Evolutionary conservation across 2,797 vertebrate species (phyloP).

Genomic region (Psittacula echo): DNA sequence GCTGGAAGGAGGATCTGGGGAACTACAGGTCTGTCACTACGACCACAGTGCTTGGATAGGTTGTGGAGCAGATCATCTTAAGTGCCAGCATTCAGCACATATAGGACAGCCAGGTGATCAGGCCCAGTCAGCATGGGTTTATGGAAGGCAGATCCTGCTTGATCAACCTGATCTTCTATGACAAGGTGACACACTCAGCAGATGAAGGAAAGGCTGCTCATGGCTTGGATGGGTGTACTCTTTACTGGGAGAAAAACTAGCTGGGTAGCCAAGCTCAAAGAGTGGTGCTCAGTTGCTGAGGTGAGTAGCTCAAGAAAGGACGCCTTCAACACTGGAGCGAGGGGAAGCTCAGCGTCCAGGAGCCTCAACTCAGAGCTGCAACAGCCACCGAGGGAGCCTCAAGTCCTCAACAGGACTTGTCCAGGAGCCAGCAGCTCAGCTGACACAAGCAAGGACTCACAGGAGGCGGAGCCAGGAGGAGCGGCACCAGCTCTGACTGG

Average conservation of each 20-base stretch:
- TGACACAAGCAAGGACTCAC: no score
- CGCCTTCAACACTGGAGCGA: no score
- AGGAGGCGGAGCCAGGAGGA: no score
- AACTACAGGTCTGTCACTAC: neutral
- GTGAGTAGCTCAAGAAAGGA: no score
- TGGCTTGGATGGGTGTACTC: neutral
- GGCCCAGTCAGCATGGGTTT: neutral
- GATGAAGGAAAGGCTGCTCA: neutral
- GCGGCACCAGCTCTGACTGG: no score
- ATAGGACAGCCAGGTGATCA: neutral
- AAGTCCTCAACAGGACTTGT: no score
- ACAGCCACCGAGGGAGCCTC: no score
- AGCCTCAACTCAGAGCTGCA: no score
- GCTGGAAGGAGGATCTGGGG: neutral
- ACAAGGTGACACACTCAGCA: neutral
- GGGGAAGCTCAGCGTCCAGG: no score
- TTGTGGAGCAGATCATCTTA: neutral
- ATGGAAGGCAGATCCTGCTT: neutral
- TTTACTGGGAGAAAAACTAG: neutral
- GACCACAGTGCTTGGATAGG: neutral
- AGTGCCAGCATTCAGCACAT: neutral
- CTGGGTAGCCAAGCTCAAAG: neutral
- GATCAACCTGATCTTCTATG: neutral
- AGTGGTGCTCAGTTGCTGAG: no score
- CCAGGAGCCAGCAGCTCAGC: no score